Evolutionary conservation across 2,113 vertebrate species (phyloP).

Genomic region (Sapajus apella): DNA sequence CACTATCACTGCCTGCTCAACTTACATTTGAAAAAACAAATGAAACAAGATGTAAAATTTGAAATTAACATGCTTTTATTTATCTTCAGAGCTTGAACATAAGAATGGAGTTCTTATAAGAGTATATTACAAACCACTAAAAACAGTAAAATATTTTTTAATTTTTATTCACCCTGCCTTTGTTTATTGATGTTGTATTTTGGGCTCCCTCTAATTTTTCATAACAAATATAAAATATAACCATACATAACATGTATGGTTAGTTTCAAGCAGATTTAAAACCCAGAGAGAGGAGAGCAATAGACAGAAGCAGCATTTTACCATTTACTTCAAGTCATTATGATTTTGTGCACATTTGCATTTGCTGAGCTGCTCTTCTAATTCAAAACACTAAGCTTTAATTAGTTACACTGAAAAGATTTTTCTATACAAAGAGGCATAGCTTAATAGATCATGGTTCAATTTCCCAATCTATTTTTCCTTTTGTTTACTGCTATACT

Average conservation of each 20-base stretch:
- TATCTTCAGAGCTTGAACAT: background rate
- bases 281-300: background rate
- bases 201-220: background rate
- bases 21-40: background rate
- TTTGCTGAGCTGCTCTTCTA: background rate
- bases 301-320: background rate
- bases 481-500: background rate
- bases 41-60: background rate
- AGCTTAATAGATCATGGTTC: slow-evolving; percentile 15
- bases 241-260: background rate
- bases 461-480: background rate
- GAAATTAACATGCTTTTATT: background rate
- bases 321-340: background rate
- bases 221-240: background rate
- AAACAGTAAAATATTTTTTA: background rate
- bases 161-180: background rate
- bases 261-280: background rate
- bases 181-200: background rate
- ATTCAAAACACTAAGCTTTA: background rate
- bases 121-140: background rate
- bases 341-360: background rate
- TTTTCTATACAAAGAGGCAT: slow-evolving; percentile 44
- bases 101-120: background rate
- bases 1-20: background rate
- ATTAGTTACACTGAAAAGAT: background rate